Evolutionary conservation across 1,140 invertebrate genomes (phyloP).

Genomic region (Drosophila elegans): DNA sequence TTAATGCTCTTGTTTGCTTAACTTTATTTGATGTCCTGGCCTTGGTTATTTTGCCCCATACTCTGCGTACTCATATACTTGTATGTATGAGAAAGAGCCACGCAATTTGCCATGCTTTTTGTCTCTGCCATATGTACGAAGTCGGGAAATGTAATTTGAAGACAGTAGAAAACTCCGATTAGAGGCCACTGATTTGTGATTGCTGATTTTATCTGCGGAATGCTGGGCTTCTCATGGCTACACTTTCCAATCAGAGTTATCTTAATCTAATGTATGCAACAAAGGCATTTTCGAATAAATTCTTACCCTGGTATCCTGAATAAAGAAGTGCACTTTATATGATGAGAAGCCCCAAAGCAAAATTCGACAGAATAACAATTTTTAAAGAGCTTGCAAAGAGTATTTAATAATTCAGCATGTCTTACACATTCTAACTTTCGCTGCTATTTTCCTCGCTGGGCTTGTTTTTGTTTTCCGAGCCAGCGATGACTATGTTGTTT

Average conservation of each 20-base stretch:
- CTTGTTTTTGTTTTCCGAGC: conserved; percentile 49
- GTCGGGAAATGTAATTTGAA: conserved; percentile 4
- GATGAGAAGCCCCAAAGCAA: not conserved
- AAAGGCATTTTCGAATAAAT: not conserved
- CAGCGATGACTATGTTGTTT: conserved; percentile 48
- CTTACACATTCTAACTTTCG: not conserved
- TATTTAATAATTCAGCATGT: not conserved
- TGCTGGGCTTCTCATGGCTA: not conserved
- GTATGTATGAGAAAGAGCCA: not conserved
- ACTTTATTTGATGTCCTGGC: conserved; percentile 66
- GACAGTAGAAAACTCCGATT: conserved; percentile 5
- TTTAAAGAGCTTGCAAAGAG: not conserved
- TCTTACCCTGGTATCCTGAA: not conserved
- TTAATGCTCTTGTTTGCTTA: conserved; percentile 72
- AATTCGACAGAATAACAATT: not conserved
- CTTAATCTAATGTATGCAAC: not conserved
- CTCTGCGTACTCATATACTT: not conserved
- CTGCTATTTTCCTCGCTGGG: conserved; percentile 32
- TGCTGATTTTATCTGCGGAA: conserved; percentile 5
- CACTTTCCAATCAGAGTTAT: not conserved
- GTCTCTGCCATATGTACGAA: conserved; percentile 11
- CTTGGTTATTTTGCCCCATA: conserved; percentile 10
- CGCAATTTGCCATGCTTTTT: conserved; percentile 3
- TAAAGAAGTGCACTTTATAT: not conserved
- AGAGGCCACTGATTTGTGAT: conserved; percentile 5